These are phyloP conservation scores for Kryptolebias ocellatus DNA, from an alignment of 2,797 vertebrate species.

Conservation along the genomic window DNA sequence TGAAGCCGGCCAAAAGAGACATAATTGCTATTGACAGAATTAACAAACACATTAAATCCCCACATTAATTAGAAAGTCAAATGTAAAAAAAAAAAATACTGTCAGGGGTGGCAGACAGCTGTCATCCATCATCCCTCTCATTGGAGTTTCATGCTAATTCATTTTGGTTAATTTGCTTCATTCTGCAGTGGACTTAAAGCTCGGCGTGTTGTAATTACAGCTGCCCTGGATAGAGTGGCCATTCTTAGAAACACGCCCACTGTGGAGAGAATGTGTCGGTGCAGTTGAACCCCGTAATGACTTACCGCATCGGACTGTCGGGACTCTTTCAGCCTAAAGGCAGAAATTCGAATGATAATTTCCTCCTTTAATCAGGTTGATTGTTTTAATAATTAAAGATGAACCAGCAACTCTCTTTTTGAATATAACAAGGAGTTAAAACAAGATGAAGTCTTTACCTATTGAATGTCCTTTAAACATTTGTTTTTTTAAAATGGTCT, in stretches of 20 bases:
- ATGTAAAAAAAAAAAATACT: slow-evolving; percentile 73
- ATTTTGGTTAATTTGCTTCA: slow-evolving; percentile 73
- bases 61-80: slow-evolving; percentile 84
- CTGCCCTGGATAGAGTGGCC: slow-evolving; percentile 41
- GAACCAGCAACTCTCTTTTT: slow-evolving; percentile 35
- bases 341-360: slow-evolving; percentile 56
- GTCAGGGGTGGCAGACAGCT: slow-evolving; percentile 72
- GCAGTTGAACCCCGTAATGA: slow-evolving; percentile 56
- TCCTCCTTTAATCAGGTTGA: slow-evolving; percentile 42
- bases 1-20: slow-evolving; percentile 73
- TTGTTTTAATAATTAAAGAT: slow-evolving; percentile 46
- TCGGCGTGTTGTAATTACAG: slow-evolving; percentile 60
- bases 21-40: slow-evolving; percentile 86
- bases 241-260: slow-evolving; percentile 20
- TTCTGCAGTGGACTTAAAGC: slow-evolving; percentile 68
- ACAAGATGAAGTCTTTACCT: slow-evolving; percentile 1
- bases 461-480: background rate
- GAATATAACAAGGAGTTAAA: slow-evolving; percentile 38
- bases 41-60: slow-evolving; percentile 84
- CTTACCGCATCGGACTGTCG: slow-evolving; percentile 66
- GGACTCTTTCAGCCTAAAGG: slow-evolving; percentile 26
- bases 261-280: slow-evolving; percentile 12
- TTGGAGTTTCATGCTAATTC: slow-evolving; percentile 75
- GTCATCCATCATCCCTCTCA: slow-evolving; percentile 81
- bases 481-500: background rate